Evolutionary conservation across 2,888 invertebrate species (phyloP), one percentile per base, ranked within the genome.

Genomic region (Carterocephalus palaemon): DNA sequence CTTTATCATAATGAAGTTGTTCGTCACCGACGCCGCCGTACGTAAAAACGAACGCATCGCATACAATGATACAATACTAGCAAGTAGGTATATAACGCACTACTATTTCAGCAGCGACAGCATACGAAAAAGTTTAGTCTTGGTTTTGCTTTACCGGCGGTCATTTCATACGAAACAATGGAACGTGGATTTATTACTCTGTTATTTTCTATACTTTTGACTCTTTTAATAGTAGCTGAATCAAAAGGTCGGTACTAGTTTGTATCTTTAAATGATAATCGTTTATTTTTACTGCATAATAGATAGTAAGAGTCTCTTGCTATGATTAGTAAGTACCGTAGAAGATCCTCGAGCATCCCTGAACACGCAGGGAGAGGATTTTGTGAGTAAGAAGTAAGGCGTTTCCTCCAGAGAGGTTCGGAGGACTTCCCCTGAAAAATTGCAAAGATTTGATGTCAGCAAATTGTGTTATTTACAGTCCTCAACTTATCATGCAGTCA

Each of bases 121-220:
- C 32, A 32, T 38, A 32, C 32, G 24, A 38, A 46, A 50, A 51
- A 46, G 42, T 34, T 53, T 54, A 57, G 54, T 57, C 47, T 49
- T 37, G 52, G 34, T 46, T 49, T 53, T 34, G 49, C 49, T 45
- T 43, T 42, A 36, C 26, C 41, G 15, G 24, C 46, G 41, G 37
- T 26, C 52, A 47, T 39, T 41, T 39, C 15, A 38, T 38, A 23
- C 33, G 24, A 29, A 64, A 72, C 66, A 67, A 80, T 78, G 79
- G 59, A 55, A 37, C 62, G 62, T 45, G 52, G 64, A 46, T 33
- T 74, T 24, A 56, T n/a, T n/a, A n/a, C n/a, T n/a, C n/a, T n/a
- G n/a, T n/a, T n/a, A n/a, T n/a, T n/a, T n/a, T n/a, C n/a, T n/a
- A n/a, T 67, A 54, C 31, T 80, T 56, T 61, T 75, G 41, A 48